Base-by-base conservation (phyloP, 2,888 invertebrate species). In the Pterostichus niger region DNA sequence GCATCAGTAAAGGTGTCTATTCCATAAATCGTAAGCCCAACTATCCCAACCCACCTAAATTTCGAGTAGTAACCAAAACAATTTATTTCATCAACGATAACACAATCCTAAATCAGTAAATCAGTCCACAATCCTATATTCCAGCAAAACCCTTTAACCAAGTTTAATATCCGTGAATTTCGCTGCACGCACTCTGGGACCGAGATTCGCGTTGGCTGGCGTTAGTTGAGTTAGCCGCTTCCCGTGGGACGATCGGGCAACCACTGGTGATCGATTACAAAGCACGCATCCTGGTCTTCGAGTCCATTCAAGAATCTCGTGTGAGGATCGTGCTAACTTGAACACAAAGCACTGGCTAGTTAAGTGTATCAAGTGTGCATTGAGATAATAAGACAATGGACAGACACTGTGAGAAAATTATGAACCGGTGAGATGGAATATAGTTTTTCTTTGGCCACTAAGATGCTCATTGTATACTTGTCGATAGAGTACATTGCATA, bases 351-450 rank as follows among this genome's bases (percentile, higher is more conserved):
- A 3, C 9, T 6, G 6, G 40, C 54, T 77, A 77, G 56, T 77
- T 77, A 56, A 56, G 35, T 77, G 77, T 77, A 77, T 77, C 77
- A 77, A 77, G 77, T 77, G 56, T 77, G 54, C 49, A 64, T 31
- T 40, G 31, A 75, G 75, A 75, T 75, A 52, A 71, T 71, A 75
- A 75, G 75, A 75, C 75, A 75, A 75, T 75, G 52, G 49, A 75
- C 75, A 75, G 24, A 13, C 11, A 24, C 17, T 71, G 71, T 71
- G 71, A 44, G 71, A 71, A 71, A 71, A 24, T 71, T 40, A 9
- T 7, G 6, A 71, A 2, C 24, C 71, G 40, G 17, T 46, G 44
- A 15, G 44, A 15, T 71, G 44, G 71, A 68, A 40, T 15, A 40
- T 44, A 64, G n/a, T 64, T 64, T 35, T 24, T 24, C 24, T 24